These are phyloP conservation scores for Drosophila grimshawi DNA, from an alignment of 1,140 invertebrate species.

Conservation along the genomic window DNA sequence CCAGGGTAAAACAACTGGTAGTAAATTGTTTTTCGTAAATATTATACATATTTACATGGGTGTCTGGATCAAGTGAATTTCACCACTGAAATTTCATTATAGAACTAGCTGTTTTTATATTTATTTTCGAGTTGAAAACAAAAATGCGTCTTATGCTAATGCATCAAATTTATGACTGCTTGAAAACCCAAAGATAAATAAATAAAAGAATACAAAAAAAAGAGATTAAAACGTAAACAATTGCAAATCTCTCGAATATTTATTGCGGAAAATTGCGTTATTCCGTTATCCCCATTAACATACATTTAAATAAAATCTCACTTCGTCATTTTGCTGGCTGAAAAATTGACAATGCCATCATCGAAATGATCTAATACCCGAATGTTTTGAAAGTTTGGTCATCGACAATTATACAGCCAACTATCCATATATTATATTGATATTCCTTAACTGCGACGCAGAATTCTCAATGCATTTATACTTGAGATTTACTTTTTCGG, in stretches of 20 bases:
- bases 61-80: too few species aligned
- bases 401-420: constrained; percentile 72
- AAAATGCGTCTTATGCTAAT: too few species aligned
- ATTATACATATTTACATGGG: neutral
- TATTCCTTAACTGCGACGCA: constrained; percentile 66
- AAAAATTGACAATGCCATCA: constrained; percentile 71
- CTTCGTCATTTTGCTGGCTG: constrained; percentile 9
- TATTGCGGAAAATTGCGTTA: neutral
- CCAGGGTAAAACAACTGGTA: constrained; percentile 1
- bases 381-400: constrained; percentile 55
- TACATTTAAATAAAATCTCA: constrained; percentile 16
- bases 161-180: too few species aligned
- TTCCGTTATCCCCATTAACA: neutral
- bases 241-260: neutral
- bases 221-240: neutral
- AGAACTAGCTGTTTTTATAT: too few species aligned
- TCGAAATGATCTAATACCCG: constrained; percentile 70
- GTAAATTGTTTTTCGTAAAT: neutral
- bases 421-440: constrained; percentile 38
- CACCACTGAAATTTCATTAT: too few species aligned
- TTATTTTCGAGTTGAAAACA: too few species aligned
- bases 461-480: constrained; percentile 68
- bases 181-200: too few species aligned
- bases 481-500: constrained; percentile 66
- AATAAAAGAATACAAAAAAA: too few species aligned